A percentile compares a stretch with the other conserved stretches of the same genome.
Conservation (phyloP, 2,113 vertebrate genomes). For the Gobio gobio region DNA sequence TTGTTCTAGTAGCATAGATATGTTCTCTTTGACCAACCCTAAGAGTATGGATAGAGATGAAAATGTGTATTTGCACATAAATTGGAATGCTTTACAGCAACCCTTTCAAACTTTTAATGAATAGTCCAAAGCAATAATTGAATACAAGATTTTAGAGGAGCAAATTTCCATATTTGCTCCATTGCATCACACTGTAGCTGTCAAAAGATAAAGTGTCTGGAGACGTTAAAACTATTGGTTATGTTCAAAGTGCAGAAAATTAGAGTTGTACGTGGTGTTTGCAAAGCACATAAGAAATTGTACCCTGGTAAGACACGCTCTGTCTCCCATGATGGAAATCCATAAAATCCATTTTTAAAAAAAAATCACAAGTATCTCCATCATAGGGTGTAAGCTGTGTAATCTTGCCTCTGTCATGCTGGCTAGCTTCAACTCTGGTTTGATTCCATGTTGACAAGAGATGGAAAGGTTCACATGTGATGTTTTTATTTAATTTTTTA, state of each 20-base stretch:
- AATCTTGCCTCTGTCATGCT: slow-evolving; percentile 2
- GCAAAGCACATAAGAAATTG: slow-evolving; percentile 45
- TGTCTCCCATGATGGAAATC: slow-evolving; percentile 46
- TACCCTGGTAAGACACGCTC: slow-evolving; percentile 34
- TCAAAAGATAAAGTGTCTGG: slow-evolving; percentile 44
- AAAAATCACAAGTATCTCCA: slow-evolving; percentile 3
- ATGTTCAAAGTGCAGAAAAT: slow-evolving; percentile 48
- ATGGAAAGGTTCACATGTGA: not conserved
- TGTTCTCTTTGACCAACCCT: not conserved
- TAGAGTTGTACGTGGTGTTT: slow-evolving; percentile 51
- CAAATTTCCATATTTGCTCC: slow-evolving; percentile 38
- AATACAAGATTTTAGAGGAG: slow-evolving; percentile 31
- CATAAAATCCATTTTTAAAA: slow-evolving; percentile 34
- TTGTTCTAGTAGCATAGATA: not conserved
- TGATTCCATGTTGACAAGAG: not conserved
- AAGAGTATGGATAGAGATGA: not conserved
- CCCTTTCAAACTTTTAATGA: slow-evolving; percentile 21
- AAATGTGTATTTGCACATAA: slow-evolving; percentile 35
- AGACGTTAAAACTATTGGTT: slow-evolving; percentile 34
- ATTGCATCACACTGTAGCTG: slow-evolving; percentile 17
- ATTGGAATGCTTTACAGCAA: slow-evolving; percentile 22
- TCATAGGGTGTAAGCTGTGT: not conserved
- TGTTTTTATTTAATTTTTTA: no score
- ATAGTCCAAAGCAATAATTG: slow-evolving; percentile 29
- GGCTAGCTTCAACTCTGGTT: not conserved